Base-by-base conservation (phyloP, 2,888 invertebrate species). In the Tillus elongatus region DNA sequence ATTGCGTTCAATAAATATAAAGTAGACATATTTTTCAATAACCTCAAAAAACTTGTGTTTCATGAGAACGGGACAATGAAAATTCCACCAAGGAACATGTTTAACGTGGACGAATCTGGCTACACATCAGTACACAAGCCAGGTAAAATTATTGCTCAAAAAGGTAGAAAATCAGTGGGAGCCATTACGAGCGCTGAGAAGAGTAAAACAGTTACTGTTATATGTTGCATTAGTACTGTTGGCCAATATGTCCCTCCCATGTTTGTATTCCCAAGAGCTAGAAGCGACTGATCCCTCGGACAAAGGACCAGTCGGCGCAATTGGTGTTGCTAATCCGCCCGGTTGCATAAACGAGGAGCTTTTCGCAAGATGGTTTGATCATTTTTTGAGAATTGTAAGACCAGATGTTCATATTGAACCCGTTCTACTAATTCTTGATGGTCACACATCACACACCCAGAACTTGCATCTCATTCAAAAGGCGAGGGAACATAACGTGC, bases 301-400 rank as follows among this genome's bases (percentile, higher is more conserved):
- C 13, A 35, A 15, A 35, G 35, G 16, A 3, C 39, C 35, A 2
- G 13, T 11, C 16, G 39, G 39, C 19, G 38, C 35, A 13, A 13
- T 30, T 16, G 35, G 3, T 24, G 13, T 3, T 30, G 30, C 35
- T 14, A 39, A 29, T 13, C 35, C 39, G 6, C 35, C 39, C 2
- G 30, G 30, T 6, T 39, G 39, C 24, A 39, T 39, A n/a, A 39
- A 35, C 26, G 35, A 36, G 24, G 29, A 30, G 16, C 4, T 39
- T 3, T 36, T 39, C 30, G 29, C 16, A 4, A 3, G 28, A 31
- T 39, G 35, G 12, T 35, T 29, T 35, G 30, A 36, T 10, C 30
- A 35, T 30, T 39, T 36, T 39, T 19, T 36, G 11, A 19, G 24
- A 35, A 12, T 13, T 37, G 15, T 35, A 8, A 13, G 9, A 11